phyloP scores from a whole-genome alignment of 2,113 vertebrate genomes.

The Epinephelus fuscoguttatus region DNA sequence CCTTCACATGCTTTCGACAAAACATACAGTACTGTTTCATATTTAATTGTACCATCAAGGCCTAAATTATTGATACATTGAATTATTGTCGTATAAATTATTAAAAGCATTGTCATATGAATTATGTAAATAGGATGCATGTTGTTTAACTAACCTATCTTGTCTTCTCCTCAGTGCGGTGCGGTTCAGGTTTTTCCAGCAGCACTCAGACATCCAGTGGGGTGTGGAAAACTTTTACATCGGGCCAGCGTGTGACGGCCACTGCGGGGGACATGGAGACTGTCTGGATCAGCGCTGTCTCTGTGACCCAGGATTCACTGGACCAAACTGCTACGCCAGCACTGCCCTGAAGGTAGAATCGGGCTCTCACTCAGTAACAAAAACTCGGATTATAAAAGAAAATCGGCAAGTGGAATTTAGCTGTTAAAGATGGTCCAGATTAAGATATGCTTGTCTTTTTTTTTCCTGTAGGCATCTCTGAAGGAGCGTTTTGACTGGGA shows the following conservation, averaged over 20 bases:
- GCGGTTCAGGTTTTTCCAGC: constrained; percentile 97
- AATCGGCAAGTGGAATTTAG: not conserved
- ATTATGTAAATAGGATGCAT: constrained; percentile 21
- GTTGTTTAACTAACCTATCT: constrained; percentile 27
- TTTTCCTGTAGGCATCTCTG: constrained; percentile 88
- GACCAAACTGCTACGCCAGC: constrained; percentile 93
- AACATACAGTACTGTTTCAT: constrained; percentile 25
- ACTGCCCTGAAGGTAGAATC: constrained; percentile 89
- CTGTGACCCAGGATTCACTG: constrained; percentile 95
- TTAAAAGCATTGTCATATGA: constrained; percentile 33
- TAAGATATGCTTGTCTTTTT: not conserved
- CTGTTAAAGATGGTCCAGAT: not conserved
- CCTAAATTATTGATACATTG: constrained; percentile 22
- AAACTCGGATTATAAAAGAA: not conserved
- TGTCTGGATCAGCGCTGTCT: constrained; percentile 95
- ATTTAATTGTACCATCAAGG: constrained; percentile 16
- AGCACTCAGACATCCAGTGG: constrained; percentile 95
- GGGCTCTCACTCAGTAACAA: not conserved
- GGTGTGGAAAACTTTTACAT: constrained; percentile 98
- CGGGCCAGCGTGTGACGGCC: constrained; percentile 92
- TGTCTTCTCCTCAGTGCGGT: constrained; percentile 85
- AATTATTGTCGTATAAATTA: constrained; percentile 25
- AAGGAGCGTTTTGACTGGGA: constrained; percentile 99
- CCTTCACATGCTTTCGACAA: not conserved
- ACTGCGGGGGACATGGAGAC: constrained; percentile 96